phyloP scores from a whole-genome alignment of 1,140 invertebrate genomes.

The Psix sp. region DNA sequence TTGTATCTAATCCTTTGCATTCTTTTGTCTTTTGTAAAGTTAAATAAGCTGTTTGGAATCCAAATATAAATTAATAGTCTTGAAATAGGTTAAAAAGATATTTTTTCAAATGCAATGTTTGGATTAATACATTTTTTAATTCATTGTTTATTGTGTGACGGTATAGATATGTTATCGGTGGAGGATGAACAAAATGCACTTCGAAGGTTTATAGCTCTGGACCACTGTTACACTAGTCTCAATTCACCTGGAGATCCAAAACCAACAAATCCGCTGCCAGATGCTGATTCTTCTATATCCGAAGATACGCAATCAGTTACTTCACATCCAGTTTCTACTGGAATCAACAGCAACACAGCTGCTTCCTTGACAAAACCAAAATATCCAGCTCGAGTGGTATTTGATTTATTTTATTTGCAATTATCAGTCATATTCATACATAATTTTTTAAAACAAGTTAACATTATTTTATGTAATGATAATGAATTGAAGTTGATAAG shows the following conservation, averaged over 20 bases:
- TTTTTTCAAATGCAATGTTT: slow-evolving; percentile 22
- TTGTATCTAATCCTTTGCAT: too few species aligned
- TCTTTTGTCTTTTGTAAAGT: too few species aligned
- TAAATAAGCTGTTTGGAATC: too few species aligned
- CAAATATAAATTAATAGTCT: too few species aligned
- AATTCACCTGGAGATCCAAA: slow-evolving; percentile 69
- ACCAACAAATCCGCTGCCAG: slow-evolving; percentile 68
- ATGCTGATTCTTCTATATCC: slow-evolving; percentile 64
- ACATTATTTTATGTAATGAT: too few species aligned
- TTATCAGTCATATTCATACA: background rate
- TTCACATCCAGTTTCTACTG: slow-evolving; percentile 17
- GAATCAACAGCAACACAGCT: slow-evolving; percentile 38
- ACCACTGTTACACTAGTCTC: slow-evolving; percentile 76
- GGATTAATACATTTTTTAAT: slow-evolving; percentile 30
- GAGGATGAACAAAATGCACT: slow-evolving; percentile 74
- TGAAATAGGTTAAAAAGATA: too few species aligned
- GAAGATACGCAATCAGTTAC: slow-evolving; percentile 59
- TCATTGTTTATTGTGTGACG: slow-evolving; percentile 33
- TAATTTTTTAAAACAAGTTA: background rate
- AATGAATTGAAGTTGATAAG: too few species aligned
- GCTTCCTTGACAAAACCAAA: slow-evolving; percentile 53
- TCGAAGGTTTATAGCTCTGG: slow-evolving; percentile 71
- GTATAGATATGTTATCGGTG: slow-evolving; percentile 74
- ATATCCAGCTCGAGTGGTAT: slow-evolving; percentile 34
- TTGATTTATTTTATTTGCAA: slow-evolving; percentile 12